Evolutionary conservation across 1,140 invertebrate species (phyloP), one percentile per base, ranked within the genome.

Genomic region (Nephotettix cincticeps): DNA sequence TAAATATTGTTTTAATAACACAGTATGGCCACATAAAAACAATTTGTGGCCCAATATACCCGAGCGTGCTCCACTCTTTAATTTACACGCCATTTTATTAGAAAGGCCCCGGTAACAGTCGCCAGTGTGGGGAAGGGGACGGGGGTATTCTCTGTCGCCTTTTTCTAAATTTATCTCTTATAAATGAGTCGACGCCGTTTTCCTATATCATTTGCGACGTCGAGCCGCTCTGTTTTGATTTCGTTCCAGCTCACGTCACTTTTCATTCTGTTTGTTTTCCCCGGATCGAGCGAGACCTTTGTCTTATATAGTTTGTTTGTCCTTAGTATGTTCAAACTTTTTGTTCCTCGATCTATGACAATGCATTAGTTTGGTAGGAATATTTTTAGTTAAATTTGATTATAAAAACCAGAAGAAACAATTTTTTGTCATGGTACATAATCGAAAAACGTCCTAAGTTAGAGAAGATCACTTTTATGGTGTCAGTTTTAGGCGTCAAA

Each of bases 1-100:
- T 51, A 51, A 51, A 51, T 51, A 51, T 51, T 51, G 47, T 51
- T 51, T 51, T 51, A 51, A 51, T 51, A 51, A 51, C 47, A 51
- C 47, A n/a, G 47, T 51, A 19, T 51, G 19, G 47, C 6, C 14
- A 4, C n/a, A 51, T 51, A 51, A 51, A 51, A 4, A 51, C 47
- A 51, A 51, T 51, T 51, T 51, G 47, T 51, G 47, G 47, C 4
- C 47, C 47, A 51, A 51, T 51, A 51, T 51, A 51, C 3, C 47
- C 14, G 47, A 51, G 47, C 47, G 47, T 51, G 47, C 47, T 51
- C 47, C 21, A 51, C 47, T 51, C 47, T 51, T 51, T 51, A 51
- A 51, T 51, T 51, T 51, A 51, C 47, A 51, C 47, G 47, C 47
- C 47, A 51, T 51, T n/a, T 51, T 51, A 51, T 51, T 51, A 51